Conservation (phyloP, 2,113 vertebrate species). For the Grantiella picta region DNA sequence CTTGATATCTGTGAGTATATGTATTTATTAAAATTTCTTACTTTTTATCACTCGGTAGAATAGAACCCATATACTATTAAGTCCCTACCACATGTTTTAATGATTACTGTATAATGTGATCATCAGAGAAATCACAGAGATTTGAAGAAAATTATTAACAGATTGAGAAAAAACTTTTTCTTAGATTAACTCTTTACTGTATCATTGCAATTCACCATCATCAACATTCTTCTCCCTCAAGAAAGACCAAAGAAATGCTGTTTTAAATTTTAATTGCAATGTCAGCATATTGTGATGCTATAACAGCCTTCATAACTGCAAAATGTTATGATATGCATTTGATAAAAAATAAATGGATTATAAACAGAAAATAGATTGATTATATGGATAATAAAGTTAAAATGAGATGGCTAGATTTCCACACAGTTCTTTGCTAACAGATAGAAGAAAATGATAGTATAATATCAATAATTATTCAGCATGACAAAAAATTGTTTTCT, state of each 20-base stretch:
- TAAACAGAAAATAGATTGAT: neutral
- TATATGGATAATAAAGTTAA: constrained; percentile 19
- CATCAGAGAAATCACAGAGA: neutral
- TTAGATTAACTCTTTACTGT: neutral
- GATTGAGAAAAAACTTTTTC: neutral
- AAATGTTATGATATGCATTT: constrained; percentile 22
- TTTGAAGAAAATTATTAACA: neutral
- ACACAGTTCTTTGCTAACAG: neutral
- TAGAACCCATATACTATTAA: neutral
- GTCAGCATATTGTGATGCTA: neutral
- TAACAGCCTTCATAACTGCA: neutral
- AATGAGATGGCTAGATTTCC: constrained; percentile 11
- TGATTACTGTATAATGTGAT: neutral
- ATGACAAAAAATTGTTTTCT: constrained; percentile 42
- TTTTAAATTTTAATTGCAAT: neutral
- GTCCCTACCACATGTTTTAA: neutral
- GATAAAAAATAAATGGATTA: neutral
- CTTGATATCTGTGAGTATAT: neutral
- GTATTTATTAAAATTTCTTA: neutral
- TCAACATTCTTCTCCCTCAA: neutral
- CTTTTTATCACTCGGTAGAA: neutral
- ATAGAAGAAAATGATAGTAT: constrained; percentile 8
- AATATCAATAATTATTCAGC: constrained; percentile 41
- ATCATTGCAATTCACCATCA: neutral
- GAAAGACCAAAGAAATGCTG: neutral